Conservation (phyloP, 2,888 invertebrate species). For the Villa cingulata region DNA sequence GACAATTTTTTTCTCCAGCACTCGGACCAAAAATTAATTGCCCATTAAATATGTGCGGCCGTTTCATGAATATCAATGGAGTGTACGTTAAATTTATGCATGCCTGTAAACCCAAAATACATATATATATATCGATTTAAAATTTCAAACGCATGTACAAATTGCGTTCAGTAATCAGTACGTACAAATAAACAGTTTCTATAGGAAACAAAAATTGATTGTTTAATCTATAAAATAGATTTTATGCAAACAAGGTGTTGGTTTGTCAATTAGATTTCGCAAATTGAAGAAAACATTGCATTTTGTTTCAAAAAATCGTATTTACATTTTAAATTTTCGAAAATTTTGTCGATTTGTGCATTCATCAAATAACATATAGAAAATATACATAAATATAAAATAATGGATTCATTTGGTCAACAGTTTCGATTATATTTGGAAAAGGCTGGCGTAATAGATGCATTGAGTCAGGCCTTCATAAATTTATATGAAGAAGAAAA, state of each 20-base stretch:
- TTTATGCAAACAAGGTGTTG: no score
- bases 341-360: not conserved
- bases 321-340: not conserved
- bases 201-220: no score
- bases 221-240: no score
- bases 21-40: slow-evolving; percentile 28
- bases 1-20: slow-evolving; percentile 23
- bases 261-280: no score
- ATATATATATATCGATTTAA: no score
- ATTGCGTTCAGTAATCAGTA: no score
- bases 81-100: slow-evolving; percentile 31
- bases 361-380: not conserved
- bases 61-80: slow-evolving; percentile 32
- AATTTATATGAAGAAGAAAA: slow-evolving; percentile 34
- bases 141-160: no score
- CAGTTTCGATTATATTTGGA: slow-evolving; percentile 35
- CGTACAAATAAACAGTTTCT: no score
- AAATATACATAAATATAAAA: not conserved
- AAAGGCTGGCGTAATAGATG: slow-evolving; percentile 33
- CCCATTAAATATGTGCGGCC: slow-evolving; percentile 30
- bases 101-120: slow-evolving; percentile 25
- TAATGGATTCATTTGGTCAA: slow-evolving; percentile 19
- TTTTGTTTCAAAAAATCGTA: slow-evolving; percentile 5
- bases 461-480: slow-evolving; percentile 32
- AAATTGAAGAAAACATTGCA: no score